Base-by-base conservation (phyloP, 2,888 invertebrate species). In the Epinotia demarniana region DNA sequence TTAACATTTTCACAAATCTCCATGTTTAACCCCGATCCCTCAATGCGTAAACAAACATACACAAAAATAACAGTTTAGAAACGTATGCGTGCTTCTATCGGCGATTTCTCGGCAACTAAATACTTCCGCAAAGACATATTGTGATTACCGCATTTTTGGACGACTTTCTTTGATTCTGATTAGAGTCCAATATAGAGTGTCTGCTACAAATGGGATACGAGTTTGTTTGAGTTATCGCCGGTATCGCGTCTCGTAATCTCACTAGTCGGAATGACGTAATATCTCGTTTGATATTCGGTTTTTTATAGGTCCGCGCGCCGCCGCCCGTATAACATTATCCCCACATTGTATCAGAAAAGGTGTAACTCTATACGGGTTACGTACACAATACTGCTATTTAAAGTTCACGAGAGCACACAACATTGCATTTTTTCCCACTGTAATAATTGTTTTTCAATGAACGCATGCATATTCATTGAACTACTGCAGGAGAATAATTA, bases 181-280 rank as follows among this genome's bases (percentile, higher is more conserved):
- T 58, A 68, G 19, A 68, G 58, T 46, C 46, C 18, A 58, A 23
- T 43, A 43, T 68, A 19, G 9, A 58, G 16, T 46, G 43, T 39
- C 19, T 39, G 16, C 2, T 18, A 16, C 8, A 16, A n/a, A 57
- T 23, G 33, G 39, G 67, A 67, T 67, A 39, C 16, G 73, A 61
- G 18, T 18, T 55, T n/a, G 46, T 58, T 23, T 16, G n/a, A 57
- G 27, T 64, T 18, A 39, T 18, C 23, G 18, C 33, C 19, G 53
- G 11, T n/a, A 77, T 77, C 73, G 70, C 77, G 80, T 80, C 80
- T 81, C 77, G 79, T 85, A 85, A 87, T 88, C 86, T 86, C 77
- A 81, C 83, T 82, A 83, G 81, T 77, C 77, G 75, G 77, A 27
- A 80, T 90, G 91, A 90, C 86, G 90, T 86, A 86, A 90, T 78